Percentiles rank a stretch among this genome's conserved stretches.
These are phyloP conservation scores for Pelosia muscerda DNA, from an alignment of 2,888 invertebrate genomes.

Conservation along the genomic window DNA sequence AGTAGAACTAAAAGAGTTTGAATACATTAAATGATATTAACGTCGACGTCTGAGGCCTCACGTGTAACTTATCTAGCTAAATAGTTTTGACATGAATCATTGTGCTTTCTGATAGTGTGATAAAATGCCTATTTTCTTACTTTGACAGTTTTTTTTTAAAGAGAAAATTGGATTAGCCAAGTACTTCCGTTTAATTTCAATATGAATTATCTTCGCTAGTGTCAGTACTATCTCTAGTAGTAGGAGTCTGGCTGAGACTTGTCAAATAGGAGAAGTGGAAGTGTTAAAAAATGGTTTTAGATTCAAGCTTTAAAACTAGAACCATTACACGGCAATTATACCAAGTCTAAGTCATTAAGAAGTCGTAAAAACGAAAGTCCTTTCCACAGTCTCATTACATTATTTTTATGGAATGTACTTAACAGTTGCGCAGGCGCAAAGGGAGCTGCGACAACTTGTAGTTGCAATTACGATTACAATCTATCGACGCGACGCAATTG, in stretches of 20 bases:
- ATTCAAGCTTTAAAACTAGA: too few species aligned
- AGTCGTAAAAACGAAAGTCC: neutral
- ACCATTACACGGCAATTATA: too few species aligned
- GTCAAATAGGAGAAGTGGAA: neutral
- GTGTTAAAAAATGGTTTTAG: neutral
- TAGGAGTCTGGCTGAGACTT: neutral
- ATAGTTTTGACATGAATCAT: neutral
- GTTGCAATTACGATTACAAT: conserved; percentile 68
- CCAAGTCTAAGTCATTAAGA: neutral
- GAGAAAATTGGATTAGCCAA: too few species aligned
- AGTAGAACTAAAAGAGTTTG: conserved; percentile 25
- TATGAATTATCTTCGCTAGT: too few species aligned
- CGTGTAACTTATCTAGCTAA: neutral
- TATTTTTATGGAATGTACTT: neutral
- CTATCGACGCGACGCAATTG: conserved; percentile 59
- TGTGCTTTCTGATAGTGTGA: neutral
- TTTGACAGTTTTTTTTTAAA: too few species aligned
- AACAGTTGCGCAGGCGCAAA: conserved; percentile 23
- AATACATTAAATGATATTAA: conserved; percentile 20
- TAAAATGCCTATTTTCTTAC: too few species aligned
- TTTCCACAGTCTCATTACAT: conserved; percentile 12
- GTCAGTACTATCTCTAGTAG: too few species aligned
- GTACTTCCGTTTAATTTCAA: too few species aligned
- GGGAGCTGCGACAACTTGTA: conserved; percentile 43
- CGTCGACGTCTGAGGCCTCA: neutral